Evolutionary conservation across 1,140 invertebrate genomes (phyloP).

Genomic region (Drosophila bipectinata): DNA sequence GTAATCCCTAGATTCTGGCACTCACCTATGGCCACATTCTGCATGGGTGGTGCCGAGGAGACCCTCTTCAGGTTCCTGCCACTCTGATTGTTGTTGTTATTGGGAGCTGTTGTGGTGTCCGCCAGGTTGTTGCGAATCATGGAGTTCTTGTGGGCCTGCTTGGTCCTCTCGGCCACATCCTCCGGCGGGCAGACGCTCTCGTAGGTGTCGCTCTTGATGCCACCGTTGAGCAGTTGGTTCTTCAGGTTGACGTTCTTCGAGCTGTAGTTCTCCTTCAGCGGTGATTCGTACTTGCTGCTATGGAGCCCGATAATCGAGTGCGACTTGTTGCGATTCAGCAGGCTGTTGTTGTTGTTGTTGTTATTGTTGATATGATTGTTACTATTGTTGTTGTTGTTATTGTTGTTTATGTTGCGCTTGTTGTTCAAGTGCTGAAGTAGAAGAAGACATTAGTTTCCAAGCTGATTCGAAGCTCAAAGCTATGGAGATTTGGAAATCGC

Average conservation of each 20-base stretch:
- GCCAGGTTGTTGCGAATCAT: slow-evolving; percentile 78
- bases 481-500: neutral
- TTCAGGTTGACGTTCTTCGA: slow-evolving; percentile 74
- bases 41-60: slow-evolving; percentile 84
- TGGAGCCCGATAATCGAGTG: slow-evolving; percentile 78
- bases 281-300: slow-evolving; percentile 75
- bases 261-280: slow-evolving; percentile 68
- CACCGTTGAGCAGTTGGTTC: slow-evolving; percentile 64
- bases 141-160: slow-evolving; percentile 78
- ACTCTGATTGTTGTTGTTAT: slow-evolving; percentile 40
- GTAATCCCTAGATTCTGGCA: neutral
- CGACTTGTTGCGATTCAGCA: slow-evolving; percentile 78
- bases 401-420: slow-evolving; percentile 60
- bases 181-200: slow-evolving; percentile 83
- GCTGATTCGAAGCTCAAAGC: neutral
- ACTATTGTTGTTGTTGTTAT: slow-evolving; percentile 41
- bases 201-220: slow-evolving; percentile 83
- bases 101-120: slow-evolving; percentile 32
- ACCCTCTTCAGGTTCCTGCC: slow-evolving; percentile 84
- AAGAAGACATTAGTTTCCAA: neutral
- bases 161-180: slow-evolving; percentile 79
- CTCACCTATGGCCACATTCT: slow-evolving; percentile 74
- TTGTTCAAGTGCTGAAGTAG: slow-evolving; percentile 70
- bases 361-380: slow-evolving; percentile 26
- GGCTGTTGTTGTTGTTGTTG: slow-evolving; percentile 57